Conservation (phyloP, 2,113 vertebrate species). For the Copsychus sechellarum region DNA sequence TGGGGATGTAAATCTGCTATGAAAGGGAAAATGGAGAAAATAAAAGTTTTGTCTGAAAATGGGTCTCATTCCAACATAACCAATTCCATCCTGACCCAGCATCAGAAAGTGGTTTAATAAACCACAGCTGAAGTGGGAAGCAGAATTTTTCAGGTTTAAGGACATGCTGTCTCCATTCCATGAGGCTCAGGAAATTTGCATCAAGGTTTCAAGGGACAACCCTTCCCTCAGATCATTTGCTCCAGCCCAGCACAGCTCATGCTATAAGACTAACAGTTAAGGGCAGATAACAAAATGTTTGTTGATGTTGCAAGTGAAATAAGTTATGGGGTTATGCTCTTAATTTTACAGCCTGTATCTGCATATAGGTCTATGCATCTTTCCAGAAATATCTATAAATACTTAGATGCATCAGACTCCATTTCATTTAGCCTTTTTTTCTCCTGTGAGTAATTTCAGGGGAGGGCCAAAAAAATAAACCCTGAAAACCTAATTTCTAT, state of each 20-base stretch:
- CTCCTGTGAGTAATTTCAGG: not conserved
- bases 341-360: not conserved
- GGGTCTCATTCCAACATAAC: constrained; percentile 3
- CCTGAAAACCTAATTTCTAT: not conserved
- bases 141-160: not conserved
- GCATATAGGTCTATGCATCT: not conserved
- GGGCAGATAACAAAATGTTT: not conserved
- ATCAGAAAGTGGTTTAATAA: constrained; percentile 26
- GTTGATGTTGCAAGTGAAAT: not conserved
- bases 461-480: not conserved
- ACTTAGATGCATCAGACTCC: not conserved
- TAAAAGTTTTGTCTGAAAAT: not conserved
- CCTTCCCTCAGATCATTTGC: not conserved
- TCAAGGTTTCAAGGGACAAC: not conserved
- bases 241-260: not conserved
- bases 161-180: not conserved
- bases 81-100: not conserved
- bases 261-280: not conserved
- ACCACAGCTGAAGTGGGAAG: constrained; percentile 18
- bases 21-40: constrained; percentile 23
- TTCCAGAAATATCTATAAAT: not conserved
- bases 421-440: not conserved
- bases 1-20: not conserved
- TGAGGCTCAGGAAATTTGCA: not conserved
- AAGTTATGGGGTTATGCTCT: not conserved